Evolutionary conservation across 2,888 invertebrate species (phyloP).

Genomic region (Pandemis corylana): DNA sequence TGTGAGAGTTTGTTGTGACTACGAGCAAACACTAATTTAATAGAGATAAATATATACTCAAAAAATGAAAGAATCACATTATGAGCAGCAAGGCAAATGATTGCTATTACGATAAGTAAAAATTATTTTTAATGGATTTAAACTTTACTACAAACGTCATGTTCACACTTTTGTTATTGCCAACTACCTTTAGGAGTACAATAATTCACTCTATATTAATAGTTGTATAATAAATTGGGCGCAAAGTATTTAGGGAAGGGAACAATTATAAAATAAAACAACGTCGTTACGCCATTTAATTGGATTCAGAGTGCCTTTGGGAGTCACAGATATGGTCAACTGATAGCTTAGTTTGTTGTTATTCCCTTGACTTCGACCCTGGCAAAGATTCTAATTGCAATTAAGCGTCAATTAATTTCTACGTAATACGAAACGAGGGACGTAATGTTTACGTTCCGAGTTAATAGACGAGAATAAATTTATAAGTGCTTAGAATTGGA

Average conservation of each 20-base stretch:
- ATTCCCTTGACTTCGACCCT: constrained; percentile 30
- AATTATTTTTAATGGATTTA: background rate
- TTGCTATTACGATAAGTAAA: background rate
- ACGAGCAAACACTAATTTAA: too few relatives aligned
- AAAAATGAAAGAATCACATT: too few relatives aligned
- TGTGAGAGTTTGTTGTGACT: too few relatives aligned
- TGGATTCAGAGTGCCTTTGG: constrained; percentile 19
- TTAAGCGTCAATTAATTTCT: constrained; percentile 39
- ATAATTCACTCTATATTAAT: background rate
- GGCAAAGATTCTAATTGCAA: constrained; percentile 39
- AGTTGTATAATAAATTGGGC: background rate
- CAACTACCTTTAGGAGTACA: background rate
- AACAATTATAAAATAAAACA: constrained; percentile 31
- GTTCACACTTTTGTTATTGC: background rate
- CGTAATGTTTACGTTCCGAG: constrained; percentile 17
- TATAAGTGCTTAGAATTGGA: background rate
- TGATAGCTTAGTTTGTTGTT: constrained; percentile 41
- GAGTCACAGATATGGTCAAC: constrained; percentile 35
- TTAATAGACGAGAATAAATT: constrained; percentile 2
- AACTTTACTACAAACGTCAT: background rate
- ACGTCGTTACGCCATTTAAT: constrained; percentile 36
- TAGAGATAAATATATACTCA: too few relatives aligned
- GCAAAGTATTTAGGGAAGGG: background rate
- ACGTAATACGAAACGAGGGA: constrained; percentile 31
- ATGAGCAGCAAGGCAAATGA: too few relatives aligned